Evolutionary conservation across 1,140 invertebrate genomes (phyloP).

Genomic region (silkworm (Bombyx mori)): ASM3026992v2 NC_085132.1:4861001-4861500

Average conservation of each 20-base stretch:
- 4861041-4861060: too few species aligned
- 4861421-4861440: not conserved
- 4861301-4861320: slow-evolving; percentile 7
- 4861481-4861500: slow-evolving; percentile 1
- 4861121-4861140: too few species aligned
- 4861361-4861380: slow-evolving; percentile 68
- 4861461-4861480: not conserved
- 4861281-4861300: slow-evolving; percentile 9
- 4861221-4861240: slow-evolving; percentile 31
- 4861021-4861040: too few species aligned
- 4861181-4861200: not conserved
- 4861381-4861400: slow-evolving; percentile 45
- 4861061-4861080: too few species aligned
- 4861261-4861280: slow-evolving; percentile 50
- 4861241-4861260: slow-evolving; percentile 47
- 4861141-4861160: too few species aligned
- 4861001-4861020: too few species aligned
- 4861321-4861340: slow-evolving; percentile 56
- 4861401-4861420: slow-evolving; percentile 27
- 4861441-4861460: not conserved
- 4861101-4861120: too few species aligned
- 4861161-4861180: too few species aligned
- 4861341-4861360: slow-evolving; percentile 60
- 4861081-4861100: too few species aligned
- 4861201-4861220: slow-evolving; percentile 27